Evolutionary conservation across 2,888 invertebrate species (phyloP).

Genomic region (Ennomos fuscantarius): DNA sequence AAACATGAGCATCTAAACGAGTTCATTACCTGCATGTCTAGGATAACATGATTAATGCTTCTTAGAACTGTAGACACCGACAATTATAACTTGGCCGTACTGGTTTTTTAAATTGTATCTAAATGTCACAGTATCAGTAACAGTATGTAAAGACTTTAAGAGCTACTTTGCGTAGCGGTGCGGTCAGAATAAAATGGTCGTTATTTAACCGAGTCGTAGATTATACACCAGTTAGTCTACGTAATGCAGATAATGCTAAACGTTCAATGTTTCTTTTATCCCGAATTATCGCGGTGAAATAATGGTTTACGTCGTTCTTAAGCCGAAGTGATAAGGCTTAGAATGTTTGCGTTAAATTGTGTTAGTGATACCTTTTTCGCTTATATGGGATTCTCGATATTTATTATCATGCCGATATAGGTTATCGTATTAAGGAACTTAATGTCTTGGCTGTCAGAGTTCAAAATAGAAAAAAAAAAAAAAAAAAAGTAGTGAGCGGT

Average conservation of each 20-base stretch:
- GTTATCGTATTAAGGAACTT: neutral
- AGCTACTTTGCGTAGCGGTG: no score
- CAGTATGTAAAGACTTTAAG: no score
- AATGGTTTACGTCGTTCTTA: constrained; percentile 5
- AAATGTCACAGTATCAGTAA: neutral
- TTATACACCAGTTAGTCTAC: constrained; percentile 2
- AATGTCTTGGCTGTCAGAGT: neutral
- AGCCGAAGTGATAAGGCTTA: neutral
- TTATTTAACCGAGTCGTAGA: neutral
- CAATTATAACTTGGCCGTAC: neutral
- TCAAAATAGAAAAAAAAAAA: no score
- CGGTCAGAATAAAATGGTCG: neutral
- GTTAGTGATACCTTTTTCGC: neutral
- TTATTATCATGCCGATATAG: neutral
- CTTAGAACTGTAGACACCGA: constrained; percentile 14
- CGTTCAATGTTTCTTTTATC: constrained; percentile 17
- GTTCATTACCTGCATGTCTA: constrained; percentile 34
- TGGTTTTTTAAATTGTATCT: neutral
- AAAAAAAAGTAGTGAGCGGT: neutral
- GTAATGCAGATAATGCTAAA: constrained; percentile 10
- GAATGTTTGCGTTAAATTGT: neutral
- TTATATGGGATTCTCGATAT: neutral
- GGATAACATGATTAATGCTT: constrained; percentile 33
- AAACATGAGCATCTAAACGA: constrained; percentile 28
- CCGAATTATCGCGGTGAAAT: constrained; percentile 9